Base-by-base conservation (phyloP, 2,888 invertebrate species). In the Scrobipalpa atriplicella region DNA sequence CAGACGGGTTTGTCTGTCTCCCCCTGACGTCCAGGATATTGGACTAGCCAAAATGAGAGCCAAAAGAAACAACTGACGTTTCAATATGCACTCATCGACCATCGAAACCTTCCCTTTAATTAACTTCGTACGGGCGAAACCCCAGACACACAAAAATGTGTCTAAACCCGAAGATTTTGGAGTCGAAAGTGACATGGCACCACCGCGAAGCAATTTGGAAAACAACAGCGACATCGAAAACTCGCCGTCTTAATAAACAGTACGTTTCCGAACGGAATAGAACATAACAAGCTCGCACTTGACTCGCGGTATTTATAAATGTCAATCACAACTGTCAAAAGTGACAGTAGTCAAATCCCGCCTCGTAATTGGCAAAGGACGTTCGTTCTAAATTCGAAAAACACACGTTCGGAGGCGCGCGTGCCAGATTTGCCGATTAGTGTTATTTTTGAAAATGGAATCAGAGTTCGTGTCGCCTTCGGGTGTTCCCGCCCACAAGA, bases 401-500 rank as follows among this genome's bases (percentile, higher is more conserved):
- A 89, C 90, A 90, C 91, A 91, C 92, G 91, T 90, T 87, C 82
- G 76, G 76, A 82, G 83, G 77, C 83, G 90, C 90, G 89, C 90
- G 90, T 90, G 90, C 90, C 87, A 85, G 85, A 84, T 86, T 89
- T 86, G 86, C 84, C 90, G 91, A 92, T 92, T 92, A 92, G 91
- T 89, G 90, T 89, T 90, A 89, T 89, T 90, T 89, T 89, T 87
- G 90, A 92, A 88, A 90, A 89, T 90, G 89, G 90, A 87, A 89
- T 86, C 86, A 86, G 84, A 86, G 88, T 89, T 91, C 89, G 90
- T 86, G 90, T 91, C 92, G 92, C 92, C 91, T 85, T 84, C 85
- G 90, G 91, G 84, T 83, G 84, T 79, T 77, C 81, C 89, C 92
- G 91, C 92, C 92, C 88, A 87, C 92, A 92, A 92, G 85, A 92